Evolutionary conservation across 2,888 invertebrate species (phyloP), one percentile per base, ranked within the genome.

Genomic region (Scrobipalpa costella): DNA sequence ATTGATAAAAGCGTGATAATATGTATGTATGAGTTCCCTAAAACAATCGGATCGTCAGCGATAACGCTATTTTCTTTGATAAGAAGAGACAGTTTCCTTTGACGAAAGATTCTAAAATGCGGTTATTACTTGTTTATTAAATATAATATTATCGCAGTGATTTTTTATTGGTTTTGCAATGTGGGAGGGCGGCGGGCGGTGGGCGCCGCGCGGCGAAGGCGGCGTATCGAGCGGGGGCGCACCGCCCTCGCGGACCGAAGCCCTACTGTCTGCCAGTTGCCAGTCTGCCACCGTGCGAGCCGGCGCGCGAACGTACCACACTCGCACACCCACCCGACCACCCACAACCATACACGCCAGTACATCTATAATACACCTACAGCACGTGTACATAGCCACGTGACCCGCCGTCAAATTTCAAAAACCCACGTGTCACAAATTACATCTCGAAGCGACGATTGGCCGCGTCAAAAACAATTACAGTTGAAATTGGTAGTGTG

Each of bases 181-280:
- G 86, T 85, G 85, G 89, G 88, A 85, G 88, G 90, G 88, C 82
- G 89, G 77, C 81, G 87, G 80, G 78, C 83, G 88, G 86, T 86
- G 84, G 84, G 52, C 52, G 52, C 27, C 52, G 33, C 21, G 52
- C 27, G 33, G 52, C 27, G 27, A 27, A 19, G 52, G 52, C 15
- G 47, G n/a, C 83, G 85, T 90, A 90, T 90, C 85, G 90, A 90
- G 87, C 90, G 90, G 84, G 86, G 89, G 88, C 83, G 88, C 86
- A 88, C 84, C 88, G 88, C 87, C 88, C 88, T 84, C 80, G 81
- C 86, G 80, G 80, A 15, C 13, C 65, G 88, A 85, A 88, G 89
- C 88, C 87, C 88, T 85, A 87, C 82, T 84, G 84, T 85, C 76
- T 81, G 85, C 83, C 82, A 85, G 84, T 86, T 81, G 85, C 83